Evolutionary conservation across 2,797 vertebrate genomes (phyloP).

Genomic region (Notolabrus celidotus): DNA sequence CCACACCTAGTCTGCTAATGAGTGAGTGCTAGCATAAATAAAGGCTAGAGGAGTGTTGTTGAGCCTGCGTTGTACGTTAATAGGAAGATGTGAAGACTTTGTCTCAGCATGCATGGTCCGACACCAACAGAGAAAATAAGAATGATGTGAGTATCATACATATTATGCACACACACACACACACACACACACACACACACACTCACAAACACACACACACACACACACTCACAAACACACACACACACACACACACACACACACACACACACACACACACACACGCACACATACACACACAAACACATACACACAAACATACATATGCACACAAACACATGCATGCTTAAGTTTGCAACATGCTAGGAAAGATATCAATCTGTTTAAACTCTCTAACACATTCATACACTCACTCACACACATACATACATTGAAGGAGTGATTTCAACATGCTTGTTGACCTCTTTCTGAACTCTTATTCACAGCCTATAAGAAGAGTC

Average conservation of each 20-base stretch:
- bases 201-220: background rate
- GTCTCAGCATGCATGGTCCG: conserved; percentile 69
- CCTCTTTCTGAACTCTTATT: conserved; percentile 24
- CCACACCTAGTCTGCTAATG: conserved; percentile 13
- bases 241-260: background rate
- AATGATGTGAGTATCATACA: conserved; percentile 64
- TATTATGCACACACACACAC: conserved; percentile 41
- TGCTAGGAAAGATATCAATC: background rate
- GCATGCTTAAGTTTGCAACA: conserved; percentile 11
- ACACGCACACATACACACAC: conserved; percentile 38
- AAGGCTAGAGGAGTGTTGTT: conserved; percentile 56
- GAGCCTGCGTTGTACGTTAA: conserved; percentile 71
- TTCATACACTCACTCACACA: background rate
- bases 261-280: conserved; percentile 38
- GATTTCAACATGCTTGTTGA: conserved; percentile 10
- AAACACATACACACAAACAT: conserved; percentile 30
- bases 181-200: conserved; percentile 8
- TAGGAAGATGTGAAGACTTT: conserved; percentile 68
- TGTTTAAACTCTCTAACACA: conserved; percentile 1
- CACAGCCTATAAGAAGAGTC: conserved; percentile 1
- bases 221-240: background rate
- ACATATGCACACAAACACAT: background rate
- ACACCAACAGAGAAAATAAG: conserved; percentile 63
- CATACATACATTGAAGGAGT: background rate
- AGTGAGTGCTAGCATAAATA: conserved; percentile 40